Percentiles rank a stretch among this genome's conserved stretches.
These are phyloP conservation scores for Polymixis flavicincta DNA, from an alignment of 2,888 invertebrate species.

Conservation along the genomic window DNA sequence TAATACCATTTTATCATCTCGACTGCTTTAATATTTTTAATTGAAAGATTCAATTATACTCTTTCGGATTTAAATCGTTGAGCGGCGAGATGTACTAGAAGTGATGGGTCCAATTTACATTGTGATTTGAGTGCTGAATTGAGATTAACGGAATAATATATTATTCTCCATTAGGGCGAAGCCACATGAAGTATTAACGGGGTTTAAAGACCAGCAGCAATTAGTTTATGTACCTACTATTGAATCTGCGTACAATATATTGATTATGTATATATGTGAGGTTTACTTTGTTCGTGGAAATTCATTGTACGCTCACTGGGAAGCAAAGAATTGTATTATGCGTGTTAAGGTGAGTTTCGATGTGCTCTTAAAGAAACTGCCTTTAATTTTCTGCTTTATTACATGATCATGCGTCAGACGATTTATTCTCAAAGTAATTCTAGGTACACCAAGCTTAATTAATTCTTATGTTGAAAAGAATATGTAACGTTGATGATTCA, in stretches of 20 bases:
- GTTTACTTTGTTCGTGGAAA: not conserved
- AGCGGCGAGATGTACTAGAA: slow-evolving; percentile 39
- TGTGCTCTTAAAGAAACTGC: not conserved
- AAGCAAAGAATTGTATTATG: not conserved
- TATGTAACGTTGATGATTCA: too few species aligned
- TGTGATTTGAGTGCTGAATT: slow-evolving; percentile 35
- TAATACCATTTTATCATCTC: slow-evolving; percentile 40
- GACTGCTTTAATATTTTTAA: slow-evolving; percentile 54
- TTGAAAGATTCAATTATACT: slow-evolving; percentile 57
- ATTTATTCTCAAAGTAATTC: not conserved
- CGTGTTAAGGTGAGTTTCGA: not conserved
- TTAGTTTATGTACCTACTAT: slow-evolving; percentile 28
- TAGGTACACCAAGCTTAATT: not conserved
- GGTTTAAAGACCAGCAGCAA: slow-evolving; percentile 29
- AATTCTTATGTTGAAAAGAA: too few species aligned
- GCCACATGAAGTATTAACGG: slow-evolving; percentile 47
- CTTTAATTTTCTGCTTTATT: not conserved
- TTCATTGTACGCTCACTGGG: not conserved
- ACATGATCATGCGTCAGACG: not conserved
- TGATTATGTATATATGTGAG: not conserved
- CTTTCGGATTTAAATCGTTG: slow-evolving; percentile 44
- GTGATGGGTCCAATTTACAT: slow-evolving; percentile 51
- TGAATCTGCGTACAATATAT: not conserved
- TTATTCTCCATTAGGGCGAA: slow-evolving; percentile 42
- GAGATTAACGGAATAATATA: slow-evolving; percentile 50